Percentiles rank a stretch among this genome's conserved stretches.
Evolutionary conservation across 2,888 invertebrate species (phyloP).

Genomic region (Leptopilina myrica): DNA sequence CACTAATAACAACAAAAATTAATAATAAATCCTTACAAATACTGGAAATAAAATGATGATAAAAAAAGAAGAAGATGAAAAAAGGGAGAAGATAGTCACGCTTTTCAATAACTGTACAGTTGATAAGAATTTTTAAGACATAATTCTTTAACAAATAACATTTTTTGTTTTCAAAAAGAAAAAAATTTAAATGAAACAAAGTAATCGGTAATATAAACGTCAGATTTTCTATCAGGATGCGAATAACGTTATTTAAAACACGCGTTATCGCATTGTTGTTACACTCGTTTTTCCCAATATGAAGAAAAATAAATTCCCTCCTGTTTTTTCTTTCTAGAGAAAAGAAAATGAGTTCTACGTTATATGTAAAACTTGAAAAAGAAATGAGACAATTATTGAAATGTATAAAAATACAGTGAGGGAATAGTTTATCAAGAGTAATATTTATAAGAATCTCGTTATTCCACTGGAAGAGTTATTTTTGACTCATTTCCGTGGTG

Average conservation of each 20-base stretch:
- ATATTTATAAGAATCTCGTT: constrained; percentile 38
- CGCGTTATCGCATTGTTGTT: constrained; percentile 25
- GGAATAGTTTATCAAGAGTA: constrained; percentile 36
- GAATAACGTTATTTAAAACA: not conserved
- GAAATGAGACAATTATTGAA: constrained; percentile 13
- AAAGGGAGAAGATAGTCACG: constrained; percentile 41
- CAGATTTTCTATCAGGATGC: constrained; percentile 34
- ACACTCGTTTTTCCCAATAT: constrained; percentile 15
- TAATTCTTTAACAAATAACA: constrained; percentile 38
- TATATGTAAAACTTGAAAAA: constrained; percentile 21
- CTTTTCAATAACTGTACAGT: constrained; percentile 39
- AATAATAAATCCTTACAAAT: constrained; percentile 21
- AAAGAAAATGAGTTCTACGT: constrained; percentile 9
- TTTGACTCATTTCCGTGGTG: not conserved
- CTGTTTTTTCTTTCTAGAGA: not conserved
- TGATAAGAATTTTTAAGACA: constrained; percentile 33
- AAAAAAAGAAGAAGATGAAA: constrained; percentile 22
- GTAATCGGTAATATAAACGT: constrained; percentile 35
- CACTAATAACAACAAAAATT: not conserved
- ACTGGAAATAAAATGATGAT: not conserved
- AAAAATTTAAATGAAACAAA: not conserved
- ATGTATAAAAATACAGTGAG: constrained; percentile 28
- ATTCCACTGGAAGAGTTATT: constrained; percentile 23
- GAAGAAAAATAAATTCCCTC: not conserved
- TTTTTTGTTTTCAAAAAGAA: not conserved